Evolutionary conservation across 1,140 invertebrate genomes (phyloP).

Genomic region (Caenorhabditis briggsae): DNA sequence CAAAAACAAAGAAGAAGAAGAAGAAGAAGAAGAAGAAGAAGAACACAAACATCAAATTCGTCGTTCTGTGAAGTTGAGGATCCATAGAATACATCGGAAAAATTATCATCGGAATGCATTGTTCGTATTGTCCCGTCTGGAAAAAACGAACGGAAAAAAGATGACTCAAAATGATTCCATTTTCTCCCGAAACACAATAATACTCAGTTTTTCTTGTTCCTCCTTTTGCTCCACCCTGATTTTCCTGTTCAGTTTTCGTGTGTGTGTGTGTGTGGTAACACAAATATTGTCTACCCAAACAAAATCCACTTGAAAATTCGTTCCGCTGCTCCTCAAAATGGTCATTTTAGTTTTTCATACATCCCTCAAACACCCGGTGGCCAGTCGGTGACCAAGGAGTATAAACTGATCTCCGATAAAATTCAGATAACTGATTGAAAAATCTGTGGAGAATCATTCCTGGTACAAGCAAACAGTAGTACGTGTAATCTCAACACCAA

Average conservation of each 20-base stretch:
- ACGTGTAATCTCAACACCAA: conserved; percentile 20
- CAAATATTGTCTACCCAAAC: conserved; percentile 7
- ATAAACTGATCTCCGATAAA: conserved; percentile 9
- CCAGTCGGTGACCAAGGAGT: background rate
- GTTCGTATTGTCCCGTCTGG: background rate
- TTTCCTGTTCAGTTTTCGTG: conserved; percentile 37
- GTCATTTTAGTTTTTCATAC: background rate
- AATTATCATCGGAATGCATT: background rate
- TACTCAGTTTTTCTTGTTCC: background rate
- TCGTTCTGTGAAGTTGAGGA: background rate
- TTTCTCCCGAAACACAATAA: too few relatives aligned
- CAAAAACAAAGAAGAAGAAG: background rate
- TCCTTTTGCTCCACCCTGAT: background rate
- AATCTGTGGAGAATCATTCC: too few relatives aligned
- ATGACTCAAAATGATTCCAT: background rate
- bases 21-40: background rate
- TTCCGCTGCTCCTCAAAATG: background rate
- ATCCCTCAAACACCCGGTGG: background rate
- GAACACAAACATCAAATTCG: background rate
- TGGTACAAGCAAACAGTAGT: background rate
- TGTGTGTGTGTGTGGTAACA: background rate
- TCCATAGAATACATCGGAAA: background rate
- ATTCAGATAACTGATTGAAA: too few relatives aligned
- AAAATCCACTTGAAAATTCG: conserved; percentile 8
- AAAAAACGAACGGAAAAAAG: background rate